Evolutionary conservation across 2,797 vertebrate genomes (phyloP), one percentile per base, ranked within the genome.

Genomic region (Thaleichthys pacificus): DNA sequence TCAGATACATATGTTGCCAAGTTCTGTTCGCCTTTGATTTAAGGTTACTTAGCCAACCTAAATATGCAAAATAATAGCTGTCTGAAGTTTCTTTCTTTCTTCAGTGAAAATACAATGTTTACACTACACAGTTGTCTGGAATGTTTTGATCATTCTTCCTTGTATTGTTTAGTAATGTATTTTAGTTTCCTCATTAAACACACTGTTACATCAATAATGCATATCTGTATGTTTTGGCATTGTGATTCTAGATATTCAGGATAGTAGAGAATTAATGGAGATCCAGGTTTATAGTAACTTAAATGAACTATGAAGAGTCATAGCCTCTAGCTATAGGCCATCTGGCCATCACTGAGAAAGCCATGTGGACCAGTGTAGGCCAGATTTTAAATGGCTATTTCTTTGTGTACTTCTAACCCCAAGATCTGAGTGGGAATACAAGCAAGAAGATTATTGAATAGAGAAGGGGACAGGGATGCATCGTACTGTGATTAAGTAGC

Each of bases 251-350:
- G 35, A 72, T 81, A 71, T 72, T 81, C 15, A 42, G 71, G 57
- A 64, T 71, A 66, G 69, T 14, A 22, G 61, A 54, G 69, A 58
- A 11, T 74, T 67, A 78, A 80, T 80, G 74, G 28, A 38, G 28
- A 21, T 3, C 54, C n/a, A 58, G 66, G 17, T 49, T 61, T 64
- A 65, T 54, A 47, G 9, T 11, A 68, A 69, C 4, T 56, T 68
- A 60, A 56, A 22, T 0, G 28, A 77, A 86, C 82, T 87, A 84
- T 77, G 54, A 54, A 4, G 4, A n/a, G 69, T 8, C 57, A 21
- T 58, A 60, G 81, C 90, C 88, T 64, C 77, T 77, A 87, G 89
- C 87, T 88, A 74, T 89, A 88, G 91, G 91, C 69, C 88, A 78
- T 77, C 47, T 28, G 77, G 74, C 58, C 61, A 8, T 11, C 57